Percentiles rank a stretch among this genome's conserved stretches.
Evolutionary conservation across 2,113 vertebrate genomes (phyloP).

Genomic region (Pholis gunnellus): DNA sequence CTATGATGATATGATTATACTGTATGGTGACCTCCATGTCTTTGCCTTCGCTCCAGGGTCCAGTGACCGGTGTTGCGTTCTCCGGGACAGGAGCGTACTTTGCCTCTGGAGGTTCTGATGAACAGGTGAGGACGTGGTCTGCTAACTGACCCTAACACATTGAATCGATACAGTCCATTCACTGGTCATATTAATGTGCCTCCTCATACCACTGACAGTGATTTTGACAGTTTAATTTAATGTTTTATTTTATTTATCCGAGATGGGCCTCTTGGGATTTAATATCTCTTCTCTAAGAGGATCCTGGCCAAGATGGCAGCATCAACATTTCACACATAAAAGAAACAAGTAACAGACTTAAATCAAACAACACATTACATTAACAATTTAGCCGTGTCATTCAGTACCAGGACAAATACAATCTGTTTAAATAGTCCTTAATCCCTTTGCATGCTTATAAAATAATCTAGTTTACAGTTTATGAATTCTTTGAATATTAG

Average conservation of each 20-base stretch:
- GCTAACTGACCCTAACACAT: neutral
- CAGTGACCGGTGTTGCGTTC: conserved; percentile 90
- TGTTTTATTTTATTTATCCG: neutral
- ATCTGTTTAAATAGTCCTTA: no score
- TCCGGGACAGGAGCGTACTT: conserved; percentile 91
- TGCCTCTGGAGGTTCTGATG: conserved; percentile 95
- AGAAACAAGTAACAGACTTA: no score
- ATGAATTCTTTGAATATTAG: neutral
- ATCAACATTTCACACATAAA: no score
- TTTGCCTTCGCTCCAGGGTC: conserved; percentile 81
- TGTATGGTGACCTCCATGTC: neutral
- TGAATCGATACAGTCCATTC: neutral
- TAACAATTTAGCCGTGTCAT: no score
- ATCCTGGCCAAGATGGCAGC: neutral
- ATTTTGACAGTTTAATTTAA: neutral
- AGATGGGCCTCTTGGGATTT: neutral
- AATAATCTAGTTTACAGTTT: neutral
- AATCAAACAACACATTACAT: no score
- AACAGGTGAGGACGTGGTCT: conserved; percentile 86
- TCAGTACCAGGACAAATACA: no score
- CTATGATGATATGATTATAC: neutral
- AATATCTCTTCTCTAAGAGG: neutral
- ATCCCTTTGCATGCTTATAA: no score
- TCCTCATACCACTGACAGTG: neutral
- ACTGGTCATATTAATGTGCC: neutral